Base-by-base conservation (phyloP, 2,113 vertebrate species). In the Nothoprocta pentlandii region DNA sequence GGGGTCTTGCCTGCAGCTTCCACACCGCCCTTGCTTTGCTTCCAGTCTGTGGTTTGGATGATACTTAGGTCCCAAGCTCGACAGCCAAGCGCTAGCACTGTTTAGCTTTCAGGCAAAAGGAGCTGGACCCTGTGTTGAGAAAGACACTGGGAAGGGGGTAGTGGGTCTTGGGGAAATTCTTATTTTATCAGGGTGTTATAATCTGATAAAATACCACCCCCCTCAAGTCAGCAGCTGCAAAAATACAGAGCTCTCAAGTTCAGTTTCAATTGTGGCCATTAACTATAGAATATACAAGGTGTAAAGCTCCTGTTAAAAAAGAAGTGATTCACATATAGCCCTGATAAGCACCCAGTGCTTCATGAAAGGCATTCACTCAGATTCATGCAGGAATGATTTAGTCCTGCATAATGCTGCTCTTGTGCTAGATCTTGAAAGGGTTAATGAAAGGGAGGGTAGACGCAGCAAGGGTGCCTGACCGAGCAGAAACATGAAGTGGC, bases 181-280 rank as follows among this genome's bases (percentile, higher is more conserved):
- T 85, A 88, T 68, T 93, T 93, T 90, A 84, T 90, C 68, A 58
- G 46, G 63, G 46, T 79, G 77, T 47, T 64, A 75, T 94, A 67
- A 7, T 19, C 46, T 47, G 46, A 47, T 47, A 46, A 46, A 46
- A 46, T 8, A 47, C 30, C 30, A 34, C 75, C 46, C 66, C 13
- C 53, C 25, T 54, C 12, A 13, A 53, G 77, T 64, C 84, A 90
- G 89, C 92, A 95, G 94, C 95, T 96, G 96, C 86, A 91, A 87
- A 95, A 96, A 96, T 95, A 71, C 83, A 61, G 73, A 86, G 88
- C 94, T 84, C 92, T 84, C 92, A 94, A 94, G 92, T 90, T 95
- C 95, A 93, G 95, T 95, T 96, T 75, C 86, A 91, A 64, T 96
- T 90, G 62, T 89, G 74, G 95, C 83, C 93, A 95, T 94, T 94